These are phyloP conservation scores for Hemicrepidius hirtus DNA, from an alignment of 2,888 invertebrate species.

Conservation along the genomic window DNA sequence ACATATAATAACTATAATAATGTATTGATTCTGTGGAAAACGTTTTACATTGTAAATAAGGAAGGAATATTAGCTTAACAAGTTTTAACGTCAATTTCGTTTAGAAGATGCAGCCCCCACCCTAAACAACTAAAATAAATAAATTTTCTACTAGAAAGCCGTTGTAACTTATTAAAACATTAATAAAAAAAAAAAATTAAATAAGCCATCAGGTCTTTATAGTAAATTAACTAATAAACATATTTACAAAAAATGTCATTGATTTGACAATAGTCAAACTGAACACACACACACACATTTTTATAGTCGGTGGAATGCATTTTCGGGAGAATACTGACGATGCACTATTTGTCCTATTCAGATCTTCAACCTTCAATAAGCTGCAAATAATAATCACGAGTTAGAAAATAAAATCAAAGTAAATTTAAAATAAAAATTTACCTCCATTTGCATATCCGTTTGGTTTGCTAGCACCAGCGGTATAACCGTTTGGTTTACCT, in stretches of 20 bases:
- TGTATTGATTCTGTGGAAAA: background rate
- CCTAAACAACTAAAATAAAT: slow-evolving; percentile 20
- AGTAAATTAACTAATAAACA: slow-evolving; percentile 26
- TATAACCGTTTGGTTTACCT: slow-evolving; percentile 16
- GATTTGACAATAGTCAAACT: slow-evolving; percentile 20
- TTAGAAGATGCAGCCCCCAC: slow-evolving; percentile 6
- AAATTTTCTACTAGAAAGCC: slow-evolving; percentile 21
- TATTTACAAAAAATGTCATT: slow-evolving; percentile 29
- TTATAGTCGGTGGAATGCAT: slow-evolving; percentile 34
- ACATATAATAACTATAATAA: background rate
- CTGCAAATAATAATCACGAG: background rate
- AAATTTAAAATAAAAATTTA: background rate
- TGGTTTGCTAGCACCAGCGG: slow-evolving; percentile 39
- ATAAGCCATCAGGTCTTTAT: slow-evolving; percentile 2
- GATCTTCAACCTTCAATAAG: slow-evolving; percentile 17
- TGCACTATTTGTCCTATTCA: slow-evolving; percentile 11
- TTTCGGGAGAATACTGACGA: slow-evolving; percentile 39
- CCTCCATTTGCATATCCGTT: slow-evolving; percentile 59
- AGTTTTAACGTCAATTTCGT: too few species aligned
- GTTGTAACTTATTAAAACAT: slow-evolving; percentile 5
- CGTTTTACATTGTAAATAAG: background rate
- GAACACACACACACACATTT: slow-evolving; percentile 11
- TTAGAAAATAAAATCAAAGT: background rate
- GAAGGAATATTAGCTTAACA: background rate
- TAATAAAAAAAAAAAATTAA: slow-evolving; percentile 24